Percentiles rank a stretch among this genome's conserved stretches.
These are phyloP conservation scores for Neoitamus cyanurus DNA, from an alignment of 2,888 invertebrate species.

Conservation along the genomic window DNA sequence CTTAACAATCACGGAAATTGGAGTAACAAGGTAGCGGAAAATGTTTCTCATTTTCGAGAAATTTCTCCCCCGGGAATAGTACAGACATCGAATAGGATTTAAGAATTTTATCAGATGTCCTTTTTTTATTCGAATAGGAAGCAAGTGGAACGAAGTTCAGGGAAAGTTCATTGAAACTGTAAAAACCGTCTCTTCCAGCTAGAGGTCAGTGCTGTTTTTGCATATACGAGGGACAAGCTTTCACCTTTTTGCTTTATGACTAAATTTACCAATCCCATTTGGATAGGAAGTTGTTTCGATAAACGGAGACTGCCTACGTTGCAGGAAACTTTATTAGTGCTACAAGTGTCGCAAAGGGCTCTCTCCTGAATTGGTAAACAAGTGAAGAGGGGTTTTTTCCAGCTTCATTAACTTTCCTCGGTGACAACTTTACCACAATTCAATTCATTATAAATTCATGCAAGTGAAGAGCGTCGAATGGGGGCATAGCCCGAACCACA, in stretches of 20 bases:
- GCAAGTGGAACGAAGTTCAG: background rate
- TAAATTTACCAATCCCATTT: background rate
- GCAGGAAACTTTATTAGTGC: background rate
- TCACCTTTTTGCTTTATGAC: background rate
- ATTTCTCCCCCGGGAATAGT: constrained; percentile 26
- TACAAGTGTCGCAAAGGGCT: background rate
- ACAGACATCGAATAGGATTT: constrained; percentile 24
- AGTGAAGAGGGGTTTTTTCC: background rate
- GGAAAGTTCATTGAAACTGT: background rate
- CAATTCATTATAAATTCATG: background rate
- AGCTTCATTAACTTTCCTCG: background rate
- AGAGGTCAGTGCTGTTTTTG: background rate
- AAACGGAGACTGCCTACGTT: background rate
- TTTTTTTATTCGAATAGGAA: constrained; percentile 17
- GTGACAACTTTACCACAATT: background rate
- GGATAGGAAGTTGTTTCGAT: background rate
- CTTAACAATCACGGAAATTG: constrained; percentile 43
- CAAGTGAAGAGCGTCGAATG: background rate
- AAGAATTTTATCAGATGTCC: constrained; percentile 42
- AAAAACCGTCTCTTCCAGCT: background rate
- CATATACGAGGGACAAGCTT: background rate
- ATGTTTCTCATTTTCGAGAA: constrained; percentile 27
- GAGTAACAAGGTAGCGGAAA: constrained; percentile 39
- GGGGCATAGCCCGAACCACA: background rate
- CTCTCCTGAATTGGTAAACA: background rate